These are phyloP conservation scores for Limenitis camilla DNA, from an alignment of 2,888 invertebrate genomes.

Conservation along the genomic window DNA sequence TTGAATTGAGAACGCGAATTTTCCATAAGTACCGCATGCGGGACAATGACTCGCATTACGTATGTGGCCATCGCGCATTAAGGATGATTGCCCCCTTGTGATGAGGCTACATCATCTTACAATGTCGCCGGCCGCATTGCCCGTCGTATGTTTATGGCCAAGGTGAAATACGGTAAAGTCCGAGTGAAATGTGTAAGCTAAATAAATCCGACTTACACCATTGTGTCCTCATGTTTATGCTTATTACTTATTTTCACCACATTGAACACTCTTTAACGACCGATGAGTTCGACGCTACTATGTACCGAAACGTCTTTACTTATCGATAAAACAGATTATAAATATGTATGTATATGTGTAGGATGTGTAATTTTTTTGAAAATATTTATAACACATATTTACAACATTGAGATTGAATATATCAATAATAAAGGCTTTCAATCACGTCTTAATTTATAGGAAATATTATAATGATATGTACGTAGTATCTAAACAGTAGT, in stretches of 20 bases:
- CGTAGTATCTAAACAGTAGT: too few relatives aligned
- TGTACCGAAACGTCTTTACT: neutral
- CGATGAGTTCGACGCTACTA: constrained; percentile 25
- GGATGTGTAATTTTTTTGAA: too few relatives aligned
- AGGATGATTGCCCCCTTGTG: constrained; percentile 74
- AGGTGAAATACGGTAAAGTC: constrained; percentile 69
- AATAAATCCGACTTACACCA: constrained; percentile 65
- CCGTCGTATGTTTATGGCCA: constrained; percentile 59
- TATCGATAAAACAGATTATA: too few relatives aligned
- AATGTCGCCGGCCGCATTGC: constrained; percentile 66
- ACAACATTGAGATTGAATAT: too few relatives aligned
- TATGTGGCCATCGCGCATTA: constrained; percentile 73
- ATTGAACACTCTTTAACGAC: constrained; percentile 49
- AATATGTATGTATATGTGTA: too few relatives aligned
- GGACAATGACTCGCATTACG: constrained; percentile 75
- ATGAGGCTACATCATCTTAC: constrained; percentile 72
- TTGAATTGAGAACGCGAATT: constrained; percentile 75
- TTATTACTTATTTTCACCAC: constrained; percentile 70
- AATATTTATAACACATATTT: too few relatives aligned
- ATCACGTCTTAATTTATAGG: too few relatives aligned
- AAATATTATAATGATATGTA: too few relatives aligned
- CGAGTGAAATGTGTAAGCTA: constrained; percentile 63
- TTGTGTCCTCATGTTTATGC: constrained; percentile 65
- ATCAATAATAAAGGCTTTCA: too few relatives aligned
- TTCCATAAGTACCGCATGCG: constrained; percentile 74